Conservation (phyloP, 2,797 vertebrate species). For the Coilia nasus region DNA sequence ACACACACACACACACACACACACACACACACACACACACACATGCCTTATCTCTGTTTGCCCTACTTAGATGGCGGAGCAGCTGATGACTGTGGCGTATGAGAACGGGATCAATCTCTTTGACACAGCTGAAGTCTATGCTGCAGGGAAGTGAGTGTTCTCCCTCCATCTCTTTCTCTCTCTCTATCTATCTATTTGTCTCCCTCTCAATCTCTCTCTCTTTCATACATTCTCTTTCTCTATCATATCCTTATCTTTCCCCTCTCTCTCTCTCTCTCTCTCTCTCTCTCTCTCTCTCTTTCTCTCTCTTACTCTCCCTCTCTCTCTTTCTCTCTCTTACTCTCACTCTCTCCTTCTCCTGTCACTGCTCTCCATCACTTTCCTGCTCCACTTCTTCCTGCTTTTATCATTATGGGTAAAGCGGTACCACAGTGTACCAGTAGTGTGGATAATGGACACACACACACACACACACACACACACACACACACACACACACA, state of each 20-base stretch:
- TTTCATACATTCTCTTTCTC: too few species aligned
- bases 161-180: background rate
- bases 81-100: slow-evolving; percentile 93
- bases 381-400: background rate
- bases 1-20: slow-evolving; percentile 7
- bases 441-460: slow-evolving; percentile 2
- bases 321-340: background rate
- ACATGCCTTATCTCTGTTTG: background rate
- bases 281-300: too few species aligned
- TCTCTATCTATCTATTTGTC: background rate
- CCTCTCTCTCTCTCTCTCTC: too few species aligned
- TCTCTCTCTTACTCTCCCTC: too few species aligned
- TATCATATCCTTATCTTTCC: too few species aligned
- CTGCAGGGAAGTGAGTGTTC: slow-evolving; percentile 84
- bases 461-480: slow-evolving; percentile 4
- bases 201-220: background rate
- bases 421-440: background rate
- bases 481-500: slow-evolving; percentile 14
- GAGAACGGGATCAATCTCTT: slow-evolving; percentile 96
- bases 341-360: background rate
- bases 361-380: background rate
- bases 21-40: background rate
- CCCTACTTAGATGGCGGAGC: slow-evolving; percentile 84
- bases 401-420: background rate
- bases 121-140: slow-evolving; percentile 92